Conservation (phyloP, 2,888 invertebrate species). For the Apamea monoglypha region DNA sequence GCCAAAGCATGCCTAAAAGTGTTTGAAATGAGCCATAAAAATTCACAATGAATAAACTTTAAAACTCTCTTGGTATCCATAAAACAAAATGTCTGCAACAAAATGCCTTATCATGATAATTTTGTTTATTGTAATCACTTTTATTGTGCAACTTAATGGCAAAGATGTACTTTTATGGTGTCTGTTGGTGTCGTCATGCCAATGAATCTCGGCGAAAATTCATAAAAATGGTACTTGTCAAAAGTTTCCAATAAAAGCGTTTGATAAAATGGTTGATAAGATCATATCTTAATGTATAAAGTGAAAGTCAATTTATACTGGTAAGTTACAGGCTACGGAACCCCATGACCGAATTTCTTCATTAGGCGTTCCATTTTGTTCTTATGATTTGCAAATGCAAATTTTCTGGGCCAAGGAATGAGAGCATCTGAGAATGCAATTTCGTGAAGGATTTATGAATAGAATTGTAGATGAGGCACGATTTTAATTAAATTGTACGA, state of each 20-base stretch:
- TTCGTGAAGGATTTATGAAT: constrained; percentile 54
- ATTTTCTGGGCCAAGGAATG: constrained; percentile 57
- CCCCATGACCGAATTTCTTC: constrained; percentile 19
- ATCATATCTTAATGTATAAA: neutral
- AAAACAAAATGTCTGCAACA: constrained; percentile 69
- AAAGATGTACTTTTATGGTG: constrained; percentile 6
- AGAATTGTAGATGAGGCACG: constrained; percentile 60
- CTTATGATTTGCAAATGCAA: constrained; percentile 56
- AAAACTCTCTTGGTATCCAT: constrained; percentile 64
- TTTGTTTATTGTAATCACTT: constrained; percentile 65
- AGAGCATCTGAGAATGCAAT: constrained; percentile 58
- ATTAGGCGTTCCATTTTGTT: constrained; percentile 60
- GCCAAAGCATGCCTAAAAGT: constrained; percentile 46
- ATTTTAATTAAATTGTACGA: constrained; percentile 54
- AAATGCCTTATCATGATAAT: constrained; percentile 68
- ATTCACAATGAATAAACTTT: constrained; percentile 65
- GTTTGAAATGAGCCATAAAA: constrained; percentile 67
- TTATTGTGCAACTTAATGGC: constrained; percentile 27
- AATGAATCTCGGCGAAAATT: constrained; percentile 9
- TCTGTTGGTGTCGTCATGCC: neutral
- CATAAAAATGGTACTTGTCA: constrained; percentile 1
- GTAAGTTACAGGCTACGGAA: neutral
- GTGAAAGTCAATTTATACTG: neutral
- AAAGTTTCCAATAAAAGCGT: neutral
- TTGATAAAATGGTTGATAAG: neutral